Base-by-base conservation (phyloP, 2,113 vertebrate species). In the Onychostoma macrolepis region DNA sequence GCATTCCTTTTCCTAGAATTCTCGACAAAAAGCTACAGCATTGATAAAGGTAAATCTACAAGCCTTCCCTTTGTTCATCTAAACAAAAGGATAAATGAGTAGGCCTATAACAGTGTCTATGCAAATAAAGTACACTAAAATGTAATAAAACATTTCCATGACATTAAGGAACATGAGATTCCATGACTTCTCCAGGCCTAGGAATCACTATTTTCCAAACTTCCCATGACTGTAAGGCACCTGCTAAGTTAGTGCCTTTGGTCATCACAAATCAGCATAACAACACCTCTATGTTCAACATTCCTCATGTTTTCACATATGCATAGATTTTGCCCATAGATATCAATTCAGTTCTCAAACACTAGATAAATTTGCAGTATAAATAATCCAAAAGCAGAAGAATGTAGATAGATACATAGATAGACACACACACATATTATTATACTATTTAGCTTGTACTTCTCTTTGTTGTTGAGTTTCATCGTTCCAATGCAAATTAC, bases 401-500 rank as follows among this genome's bases (percentile, higher is more conserved):
- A 53, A 53, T 48, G 10, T 53, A 53, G 48, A 53, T 50, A 61
- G 17, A 61, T 61, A 61, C 2, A 26, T 48, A 48, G 45, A n/a
- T 48, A 48, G 45, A 45, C 0, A 45, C 0, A 58, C 4, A 61
- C 0, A 58, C 2, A 43, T 1, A 24, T 8, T 8, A 10, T n/a
- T 58, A 61, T 61, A n/a, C 13, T 17, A 50, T 17, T 50, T 69
- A 69, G 7, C 17, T 19, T 67, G 15, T 11, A 72, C 21, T 74
- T 41, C 67, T 36, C 9, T 41, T 36, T 71, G 28, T 80, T 38
- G 6, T 36, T 24, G 50, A 36, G 50, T 79, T 58, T 36, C 50
- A 63, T 81, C 65, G 77, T 80, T 36, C 30, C 50, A 58, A 24
- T 48, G 30, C 19, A 80, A 58, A 80, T 58, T 4, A 80, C 50